These are phyloP conservation scores for Luperina testacea DNA, from an alignment of 2,888 invertebrate genomes.

Conservation along the genomic window DNA sequence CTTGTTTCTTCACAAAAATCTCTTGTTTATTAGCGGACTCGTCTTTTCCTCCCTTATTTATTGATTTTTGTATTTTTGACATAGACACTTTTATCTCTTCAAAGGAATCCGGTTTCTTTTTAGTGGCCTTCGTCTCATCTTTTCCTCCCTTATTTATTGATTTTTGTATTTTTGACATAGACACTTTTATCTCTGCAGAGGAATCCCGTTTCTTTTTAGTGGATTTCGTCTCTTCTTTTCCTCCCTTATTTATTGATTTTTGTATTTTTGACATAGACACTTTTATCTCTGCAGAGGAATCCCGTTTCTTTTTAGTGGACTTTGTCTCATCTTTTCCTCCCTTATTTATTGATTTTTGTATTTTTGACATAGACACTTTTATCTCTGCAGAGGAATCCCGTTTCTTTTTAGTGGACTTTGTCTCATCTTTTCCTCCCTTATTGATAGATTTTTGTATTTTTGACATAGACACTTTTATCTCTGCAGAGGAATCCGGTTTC, in stretches of 20 bases:
- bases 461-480: background rate
- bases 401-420: background rate
- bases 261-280: background rate
- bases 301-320: background rate
- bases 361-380: background rate
- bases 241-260: background rate
- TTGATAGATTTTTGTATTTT: background rate
- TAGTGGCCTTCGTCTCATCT: background rate
- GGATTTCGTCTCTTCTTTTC: background rate
- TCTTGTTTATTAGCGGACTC: background rate
- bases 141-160: background rate
- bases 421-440: background rate
- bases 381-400: background rate
- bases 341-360: background rate
- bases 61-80: background rate
- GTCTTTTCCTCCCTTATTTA: background rate
- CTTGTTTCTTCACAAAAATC: background rate
- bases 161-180: conserved; percentile 1
- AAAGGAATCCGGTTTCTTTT: background rate
- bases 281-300: background rate
- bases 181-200: background rate
- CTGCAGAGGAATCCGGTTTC: background rate
- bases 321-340: background rate
- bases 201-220: background rate
- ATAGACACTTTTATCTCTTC: background rate